Evolutionary conservation across 2,888 invertebrate species (phyloP).

Genomic region (Neoascia interrupta): DNA sequence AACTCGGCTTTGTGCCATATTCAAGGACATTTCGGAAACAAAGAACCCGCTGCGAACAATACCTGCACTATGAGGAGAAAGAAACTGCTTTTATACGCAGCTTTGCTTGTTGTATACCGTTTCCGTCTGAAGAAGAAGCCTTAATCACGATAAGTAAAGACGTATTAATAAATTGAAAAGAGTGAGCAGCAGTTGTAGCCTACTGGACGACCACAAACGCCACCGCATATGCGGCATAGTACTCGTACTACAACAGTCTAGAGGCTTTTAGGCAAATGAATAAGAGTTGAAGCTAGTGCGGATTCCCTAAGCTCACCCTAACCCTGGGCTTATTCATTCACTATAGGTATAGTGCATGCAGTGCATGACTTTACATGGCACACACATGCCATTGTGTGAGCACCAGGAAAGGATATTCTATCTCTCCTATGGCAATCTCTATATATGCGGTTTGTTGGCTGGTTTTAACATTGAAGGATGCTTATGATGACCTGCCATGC

Average conservation of each 20-base stretch:
- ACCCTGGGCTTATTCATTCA: too few species aligned
- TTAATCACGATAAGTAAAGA: slow-evolving; percentile 53
- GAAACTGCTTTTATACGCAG: too few species aligned
- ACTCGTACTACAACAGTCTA: slow-evolving; percentile 10
- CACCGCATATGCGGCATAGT: not conserved
- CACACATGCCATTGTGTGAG: slow-evolving; percentile 34
- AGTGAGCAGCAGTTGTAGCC: too few species aligned
- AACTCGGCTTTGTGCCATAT: not conserved
- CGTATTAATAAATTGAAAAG: slow-evolving; percentile 45
- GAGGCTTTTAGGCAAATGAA: slow-evolving; percentile 44
- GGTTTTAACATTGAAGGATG: slow-evolving; percentile 50
- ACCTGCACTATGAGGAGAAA: too few species aligned
- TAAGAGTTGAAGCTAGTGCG: not conserved
- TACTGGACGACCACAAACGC: too few species aligned
- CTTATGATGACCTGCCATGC: slow-evolving; percentile 66
- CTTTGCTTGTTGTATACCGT: not conserved
- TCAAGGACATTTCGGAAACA: not conserved
- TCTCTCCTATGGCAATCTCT: slow-evolving; percentile 60
- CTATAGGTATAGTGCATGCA: too few species aligned
- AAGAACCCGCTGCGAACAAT: not conserved
- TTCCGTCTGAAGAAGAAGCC: slow-evolving; percentile 3
- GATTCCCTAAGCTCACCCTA: not conserved
- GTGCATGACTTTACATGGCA: too few species aligned
- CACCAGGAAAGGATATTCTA: slow-evolving; percentile 24
- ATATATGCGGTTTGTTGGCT: slow-evolving; percentile 53